Evolutionary conservation across 35 echinoderm and acorn worm species (phyloP), one percentile per base, ranked within the genome.

Genomic region (Lytechinus pictus): DNA sequence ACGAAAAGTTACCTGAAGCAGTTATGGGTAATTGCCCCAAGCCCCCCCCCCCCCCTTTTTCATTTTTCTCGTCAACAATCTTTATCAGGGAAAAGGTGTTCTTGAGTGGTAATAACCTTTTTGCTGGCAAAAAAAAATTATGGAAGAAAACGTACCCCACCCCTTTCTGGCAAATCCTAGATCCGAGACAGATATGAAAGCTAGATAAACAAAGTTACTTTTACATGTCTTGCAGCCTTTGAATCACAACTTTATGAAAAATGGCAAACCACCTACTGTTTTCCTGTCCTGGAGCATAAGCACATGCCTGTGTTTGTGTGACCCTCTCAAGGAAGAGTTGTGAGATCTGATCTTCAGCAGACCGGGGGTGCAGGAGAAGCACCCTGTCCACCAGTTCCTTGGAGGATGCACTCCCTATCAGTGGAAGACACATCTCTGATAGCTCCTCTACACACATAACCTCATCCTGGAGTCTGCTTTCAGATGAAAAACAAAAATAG

Each of bases 401-500:
- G 13, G 92, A 93, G 92, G 54, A 93, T 28, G 92, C 9, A 10
- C 9, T 57, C 9, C 27, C 11, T 28, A 96, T 8, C 86, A 96
- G 55, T 33, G 96, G 93, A 8, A 96, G 28, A 86, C 96, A 96
- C 52, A 94, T 54, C 9, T 66, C 86, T 24, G 92, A 96, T 12
- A 96, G 55, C 14, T 94, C 86, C 53, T 8, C 86, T 53, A 94
- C 4, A 54, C 33, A 27, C 4, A 27, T 60, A 19, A 21, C n/a
- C 13, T 91, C 54, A 24, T 71, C 55, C 55, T 87, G 87, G 52
- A 29, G 24, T 19, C 56, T 51, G 27, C 12, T 24, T 79, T 79
- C 66, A 79, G 4, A n/a, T 79, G 19, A 5, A 79, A 24, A 9
- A 24, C 1, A 79, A 24, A 9, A 24, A 79, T 7, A 24, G n/a